A percentile compares a stretch with the other conserved stretches of the same genome.
Evolutionary conservation across 2,113 vertebrate species (phyloP).

Genomic region (Antechinus stuartii): DNA sequence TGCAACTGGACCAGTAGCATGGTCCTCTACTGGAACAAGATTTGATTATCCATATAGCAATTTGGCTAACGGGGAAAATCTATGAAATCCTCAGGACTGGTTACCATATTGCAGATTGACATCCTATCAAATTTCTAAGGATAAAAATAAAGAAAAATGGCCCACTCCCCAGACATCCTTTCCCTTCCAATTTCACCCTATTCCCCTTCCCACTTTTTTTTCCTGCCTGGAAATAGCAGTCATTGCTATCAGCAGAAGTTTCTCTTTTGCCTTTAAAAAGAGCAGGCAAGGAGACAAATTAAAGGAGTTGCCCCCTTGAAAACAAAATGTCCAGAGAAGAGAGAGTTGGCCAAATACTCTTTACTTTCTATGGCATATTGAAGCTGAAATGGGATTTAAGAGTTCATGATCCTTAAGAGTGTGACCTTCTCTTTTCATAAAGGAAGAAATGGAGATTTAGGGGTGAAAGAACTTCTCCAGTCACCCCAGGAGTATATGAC

Average conservation of each 20-base stretch:
- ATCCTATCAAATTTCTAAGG: background rate
- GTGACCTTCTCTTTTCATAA: background rate
- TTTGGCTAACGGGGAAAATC: background rate
- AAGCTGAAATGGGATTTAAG: background rate
- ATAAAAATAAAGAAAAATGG: background rate
- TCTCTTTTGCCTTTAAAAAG: background rate
- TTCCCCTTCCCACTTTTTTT: background rate
- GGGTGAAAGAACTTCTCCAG: background rate
- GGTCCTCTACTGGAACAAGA: background rate
- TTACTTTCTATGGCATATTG: background rate
- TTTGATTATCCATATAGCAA: background rate
- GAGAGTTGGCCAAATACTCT: conserved; percentile 5
- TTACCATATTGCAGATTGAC: background rate
- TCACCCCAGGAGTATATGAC: background rate
- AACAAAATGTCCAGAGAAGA: background rate
- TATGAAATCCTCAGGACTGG: background rate
- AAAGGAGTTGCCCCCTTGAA: background rate
- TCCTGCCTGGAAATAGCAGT: background rate
- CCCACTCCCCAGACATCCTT: background rate
- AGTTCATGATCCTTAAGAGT: background rate
- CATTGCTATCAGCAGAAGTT: background rate
- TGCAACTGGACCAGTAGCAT: background rate
- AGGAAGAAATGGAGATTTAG: conserved; percentile 12
- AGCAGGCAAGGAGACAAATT: background rate
- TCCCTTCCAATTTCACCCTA: background rate